A percentile compares a stretch with the other conserved stretches of the same genome.
Conservation (phyloP, 1,140 invertebrate species). For the Philaenus spumarius region DNA sequence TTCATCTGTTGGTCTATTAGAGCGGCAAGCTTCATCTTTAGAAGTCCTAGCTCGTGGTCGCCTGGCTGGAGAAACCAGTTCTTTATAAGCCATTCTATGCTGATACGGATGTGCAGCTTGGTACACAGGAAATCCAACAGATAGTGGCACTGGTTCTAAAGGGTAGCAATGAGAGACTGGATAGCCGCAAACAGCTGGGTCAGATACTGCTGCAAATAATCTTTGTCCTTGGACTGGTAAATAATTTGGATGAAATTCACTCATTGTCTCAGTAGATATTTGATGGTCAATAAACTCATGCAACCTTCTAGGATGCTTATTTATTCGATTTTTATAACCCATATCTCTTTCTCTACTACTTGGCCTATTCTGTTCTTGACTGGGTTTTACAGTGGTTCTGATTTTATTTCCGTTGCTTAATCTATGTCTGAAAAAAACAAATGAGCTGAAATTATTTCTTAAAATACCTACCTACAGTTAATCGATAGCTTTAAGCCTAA, state of each 20-base stretch:
- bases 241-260: neutral
- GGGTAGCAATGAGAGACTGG: constrained; percentile 39
- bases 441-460: too few relatives aligned
- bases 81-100: neutral
- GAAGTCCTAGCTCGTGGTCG: neutral
- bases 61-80: neutral
- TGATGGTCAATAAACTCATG: too few relatives aligned
- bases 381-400: too few relatives aligned
- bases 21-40: neutral
- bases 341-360: too few relatives aligned
- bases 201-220: constrained; percentile 44
- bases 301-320: too few relatives aligned
- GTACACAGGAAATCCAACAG: constrained; percentile 36
- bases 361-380: too few relatives aligned
- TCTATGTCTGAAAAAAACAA: too few relatives aligned
- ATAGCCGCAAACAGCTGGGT: constrained; percentile 45
- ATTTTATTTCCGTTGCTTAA: too few relatives aligned
- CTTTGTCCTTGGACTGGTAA: constrained; percentile 35
- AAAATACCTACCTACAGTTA: too few relatives aligned
- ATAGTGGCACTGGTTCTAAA: constrained; percentile 47
- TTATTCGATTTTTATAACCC: too few relatives aligned
- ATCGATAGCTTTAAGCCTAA: too few relatives aligned
- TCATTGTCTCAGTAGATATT: neutral
- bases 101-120: constrained; percentile 21
- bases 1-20: constrained; percentile 11